phyloP scores from a whole-genome alignment of 1,140 invertebrate genomes.

The Drosophila ogumai region DNA sequence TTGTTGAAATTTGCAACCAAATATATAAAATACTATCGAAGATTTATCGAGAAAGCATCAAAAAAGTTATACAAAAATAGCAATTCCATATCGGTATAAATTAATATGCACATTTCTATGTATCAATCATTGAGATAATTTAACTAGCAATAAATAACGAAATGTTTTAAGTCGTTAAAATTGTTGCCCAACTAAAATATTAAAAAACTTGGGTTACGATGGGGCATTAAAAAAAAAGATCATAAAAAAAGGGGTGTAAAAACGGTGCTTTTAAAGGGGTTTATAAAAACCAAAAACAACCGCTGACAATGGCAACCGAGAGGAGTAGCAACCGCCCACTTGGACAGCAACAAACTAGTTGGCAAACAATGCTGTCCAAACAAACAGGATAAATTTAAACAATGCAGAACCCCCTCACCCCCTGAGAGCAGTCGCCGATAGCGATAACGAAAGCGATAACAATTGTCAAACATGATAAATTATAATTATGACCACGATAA shows the following conservation, averaged over 20 bases:
- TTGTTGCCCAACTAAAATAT: not conserved
- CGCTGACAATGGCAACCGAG: constrained; percentile 22
- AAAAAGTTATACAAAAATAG: not conserved
- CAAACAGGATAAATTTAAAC: constrained; percentile 33
- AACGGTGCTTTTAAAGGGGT: not conserved
- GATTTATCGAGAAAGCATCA: not conserved
- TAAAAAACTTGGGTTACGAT: not conserved
- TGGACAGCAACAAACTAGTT: constrained; percentile 9
- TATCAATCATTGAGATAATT: not conserved
- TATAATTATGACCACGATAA: constrained; percentile 27
- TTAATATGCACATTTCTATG: too few relatives aligned
- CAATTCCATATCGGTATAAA: not conserved
- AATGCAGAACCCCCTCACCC: not conserved
- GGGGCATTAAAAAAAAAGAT: not conserved
- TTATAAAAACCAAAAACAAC: constrained; percentile 7
- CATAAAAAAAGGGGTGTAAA: constrained; percentile 1
- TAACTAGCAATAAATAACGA: not conserved
- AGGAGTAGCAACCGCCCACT: constrained; percentile 34
- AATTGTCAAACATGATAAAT: constrained; percentile 42
- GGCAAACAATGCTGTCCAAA: constrained; percentile 4
- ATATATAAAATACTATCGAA: not conserved
- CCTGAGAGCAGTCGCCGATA: constrained; percentile 6
- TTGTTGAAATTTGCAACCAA: not conserved
- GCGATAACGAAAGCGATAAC: constrained; percentile 30
- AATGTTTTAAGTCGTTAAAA: not conserved